Conservation (phyloP, 2,888 invertebrate species). For the Chironomus tentans region DNA sequence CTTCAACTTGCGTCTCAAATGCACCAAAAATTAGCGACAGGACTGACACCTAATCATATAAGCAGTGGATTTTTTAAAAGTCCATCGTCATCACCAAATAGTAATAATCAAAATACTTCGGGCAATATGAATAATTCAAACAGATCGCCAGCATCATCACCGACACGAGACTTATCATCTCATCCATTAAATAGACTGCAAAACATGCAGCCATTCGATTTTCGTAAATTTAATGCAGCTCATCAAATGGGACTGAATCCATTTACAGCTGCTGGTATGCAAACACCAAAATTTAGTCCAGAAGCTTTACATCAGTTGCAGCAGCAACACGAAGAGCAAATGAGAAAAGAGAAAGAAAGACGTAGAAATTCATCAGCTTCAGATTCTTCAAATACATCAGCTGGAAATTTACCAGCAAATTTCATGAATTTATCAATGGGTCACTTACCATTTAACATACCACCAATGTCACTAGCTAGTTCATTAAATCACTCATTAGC, state of each 20-base stretch:
- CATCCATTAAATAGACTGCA: constrained; percentile 81
- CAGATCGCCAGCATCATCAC: constrained; percentile 27
- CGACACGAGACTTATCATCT: constrained; percentile 38
- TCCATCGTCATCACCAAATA: constrained; percentile 34
- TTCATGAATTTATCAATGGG: constrained; percentile 52
- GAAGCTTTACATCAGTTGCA: constrained; percentile 37
- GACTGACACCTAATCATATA: constrained; percentile 33
- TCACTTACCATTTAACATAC: constrained; percentile 55
- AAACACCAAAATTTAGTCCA: constrained; percentile 35
- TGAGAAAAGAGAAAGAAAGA: constrained; percentile 40
- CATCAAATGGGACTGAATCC: constrained; percentile 30
- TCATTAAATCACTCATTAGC: constrained; percentile 50
- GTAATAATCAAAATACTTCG: constrained; percentile 26
- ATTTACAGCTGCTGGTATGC: constrained; percentile 32
- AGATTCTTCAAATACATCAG: constrained; percentile 35
- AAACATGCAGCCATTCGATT: constrained; percentile 94
- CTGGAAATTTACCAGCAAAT: constrained; percentile 44
- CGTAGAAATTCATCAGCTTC: constrained; percentile 48
- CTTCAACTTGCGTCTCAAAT: constrained; percentile 41
- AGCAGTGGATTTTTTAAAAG: constrained; percentile 37
- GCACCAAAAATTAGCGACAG: constrained; percentile 41
- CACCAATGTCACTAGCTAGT: constrained; percentile 48
- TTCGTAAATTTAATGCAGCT: constrained; percentile 56
- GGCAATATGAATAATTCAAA: constrained; percentile 28
- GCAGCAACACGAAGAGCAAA: constrained; percentile 32